Evolutionary conservation across 2,888 invertebrate genomes (phyloP).

Genomic region (Meteorus colon): DNA sequence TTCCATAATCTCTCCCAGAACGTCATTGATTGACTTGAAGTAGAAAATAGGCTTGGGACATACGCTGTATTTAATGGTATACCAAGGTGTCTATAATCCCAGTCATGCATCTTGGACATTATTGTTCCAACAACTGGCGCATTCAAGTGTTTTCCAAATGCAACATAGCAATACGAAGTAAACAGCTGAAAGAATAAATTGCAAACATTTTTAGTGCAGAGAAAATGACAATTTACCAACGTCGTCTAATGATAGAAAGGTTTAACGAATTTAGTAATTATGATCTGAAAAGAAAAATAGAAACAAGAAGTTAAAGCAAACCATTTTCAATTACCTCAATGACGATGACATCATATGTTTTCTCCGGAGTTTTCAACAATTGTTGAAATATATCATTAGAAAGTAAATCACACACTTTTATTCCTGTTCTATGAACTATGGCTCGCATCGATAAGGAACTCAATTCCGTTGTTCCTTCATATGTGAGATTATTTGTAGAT

Average conservation of each 20-base stretch:
- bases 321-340: slow-evolving; percentile 52
- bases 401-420: slow-evolving; percentile 43
- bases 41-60: slow-evolving; percentile 53
- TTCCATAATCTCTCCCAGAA: slow-evolving; percentile 62
- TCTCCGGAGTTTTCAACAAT: slow-evolving; percentile 53
- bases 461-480: slow-evolving; percentile 35
- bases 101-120: slow-evolving; percentile 55
- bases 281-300: background rate
- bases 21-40: slow-evolving; percentile 50
- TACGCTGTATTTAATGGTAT: slow-evolving; percentile 57
- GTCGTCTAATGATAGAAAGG: background rate
- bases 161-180: slow-evolving; percentile 58
- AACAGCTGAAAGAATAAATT: slow-evolving; percentile 54
- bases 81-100: slow-evolving; percentile 56
- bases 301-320: background rate
- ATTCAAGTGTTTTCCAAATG: slow-evolving; percentile 59
- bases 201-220: background rate
- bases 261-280: background rate
- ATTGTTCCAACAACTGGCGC: slow-evolving; percentile 57
- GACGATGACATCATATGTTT: slow-evolving; percentile 57
- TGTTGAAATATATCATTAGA: slow-evolving; percentile 42
- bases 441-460: background rate
- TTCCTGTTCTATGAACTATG: slow-evolving; percentile 42
- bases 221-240: background rate
- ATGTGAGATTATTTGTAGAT: slow-evolving; percentile 61